These are phyloP conservation scores for Drosophila pseudotakahashii DNA, from an alignment of 2,888 invertebrate species.

Conservation along the genomic window DNA sequence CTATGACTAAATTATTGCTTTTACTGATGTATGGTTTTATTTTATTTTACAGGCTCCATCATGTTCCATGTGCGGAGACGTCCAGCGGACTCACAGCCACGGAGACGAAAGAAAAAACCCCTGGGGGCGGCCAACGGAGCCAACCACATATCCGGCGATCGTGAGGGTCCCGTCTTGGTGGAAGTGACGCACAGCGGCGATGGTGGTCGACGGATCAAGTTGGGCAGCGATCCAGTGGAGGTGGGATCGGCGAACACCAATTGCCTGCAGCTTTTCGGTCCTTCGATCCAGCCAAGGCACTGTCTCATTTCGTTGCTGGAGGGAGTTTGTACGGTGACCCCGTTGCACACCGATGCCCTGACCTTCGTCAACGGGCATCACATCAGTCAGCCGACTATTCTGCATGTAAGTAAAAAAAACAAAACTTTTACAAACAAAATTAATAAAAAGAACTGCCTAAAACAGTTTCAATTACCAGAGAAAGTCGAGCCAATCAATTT, in stretches of 20 bases:
- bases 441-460: no score
- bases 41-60: conserved; percentile 90
- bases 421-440: no score
- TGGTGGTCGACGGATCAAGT: conserved; percentile 87
- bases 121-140: conserved; percentile 85
- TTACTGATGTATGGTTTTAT: background rate
- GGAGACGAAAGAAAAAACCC: conserved; percentile 94
- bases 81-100: conserved; percentile 95
- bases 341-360: conserved; percentile 96
- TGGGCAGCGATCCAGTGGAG: conserved; percentile 88
- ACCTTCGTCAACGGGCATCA: conserved; percentile 97
- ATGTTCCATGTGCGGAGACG: conserved; percentile 98
- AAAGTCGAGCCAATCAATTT: no score
- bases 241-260: conserved; percentile 92
- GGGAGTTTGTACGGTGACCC: conserved; percentile 96
- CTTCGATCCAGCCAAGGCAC: conserved; percentile 96
- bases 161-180: conserved; percentile 88
- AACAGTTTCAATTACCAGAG: no score
- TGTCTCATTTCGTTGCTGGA: conserved; percentile 97
- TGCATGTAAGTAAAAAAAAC: conserved; percentile 87
- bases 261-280: conserved; percentile 92
- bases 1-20: no score
- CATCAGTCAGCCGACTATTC: conserved; percentile 95
- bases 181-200: conserved; percentile 86
- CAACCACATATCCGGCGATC: conserved; percentile 86